Base-by-base conservation (phyloP, 2,888 invertebrate species). In the Nomada flava region DNA sequence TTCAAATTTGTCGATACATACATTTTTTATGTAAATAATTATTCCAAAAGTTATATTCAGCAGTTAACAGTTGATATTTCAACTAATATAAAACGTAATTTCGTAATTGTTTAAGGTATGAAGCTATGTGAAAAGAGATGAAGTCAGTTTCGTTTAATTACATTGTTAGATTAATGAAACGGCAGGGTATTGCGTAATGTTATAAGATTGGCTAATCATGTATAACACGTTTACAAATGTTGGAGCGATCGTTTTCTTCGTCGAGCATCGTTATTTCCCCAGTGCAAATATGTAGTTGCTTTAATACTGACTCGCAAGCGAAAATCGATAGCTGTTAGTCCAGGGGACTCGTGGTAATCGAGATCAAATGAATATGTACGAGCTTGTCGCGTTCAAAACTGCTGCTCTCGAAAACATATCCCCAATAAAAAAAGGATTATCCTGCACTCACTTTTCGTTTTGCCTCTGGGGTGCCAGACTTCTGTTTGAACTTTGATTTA, bases 361-460 rank as follows among this genome's bases (percentile, higher is more conserved):
- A 29, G 69, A 69, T 59, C 57, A 29, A 69, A 69, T 69, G 69
- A 69, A 69, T 69, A 69, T 47, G 69, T 59, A 69, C 26, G n/a
- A 47, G 69, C 57, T 26, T 20, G 18, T 20, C 62, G 52, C 29
- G 52, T 36, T 52, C 50, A 52, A 63, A 63, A 52, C 23, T 59
- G 59, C 47, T 44, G 44, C 44, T 69, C 44, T 44, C 55, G 57
- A 44, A 69, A 69, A 42, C 55, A 44, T 26, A 57, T 18, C 26
- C 15, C 18, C 18, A 13, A 23, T 44, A 18, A 44, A 44, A 57
- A 57, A 64, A 26, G 2, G 20, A n/a, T 69, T 20, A 26, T 47
- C 5, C 57, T 26, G 23, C 26, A 15, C 47, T 59, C 23, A 59
- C 57, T 29, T 29, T 0, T 44, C 29, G 29, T 13, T n/a, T 47